A percentile compares a stretch with the other conserved stretches of the same genome.
Evolutionary conservation across 92 coral and sea anemone species (phyloP).

Genomic region (Meandrina meandrites): DNA sequence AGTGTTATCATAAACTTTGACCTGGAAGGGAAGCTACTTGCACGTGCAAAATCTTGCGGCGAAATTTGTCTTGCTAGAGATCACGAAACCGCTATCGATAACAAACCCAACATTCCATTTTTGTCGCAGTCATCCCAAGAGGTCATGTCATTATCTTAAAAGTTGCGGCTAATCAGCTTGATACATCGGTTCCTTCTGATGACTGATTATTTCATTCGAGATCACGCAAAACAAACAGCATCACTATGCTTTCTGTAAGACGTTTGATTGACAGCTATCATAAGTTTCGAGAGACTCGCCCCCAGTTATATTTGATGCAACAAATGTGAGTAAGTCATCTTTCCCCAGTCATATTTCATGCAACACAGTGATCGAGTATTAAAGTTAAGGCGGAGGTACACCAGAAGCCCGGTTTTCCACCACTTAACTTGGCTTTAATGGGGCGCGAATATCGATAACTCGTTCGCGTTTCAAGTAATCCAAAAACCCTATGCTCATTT

Average conservation of each 20-base stretch:
- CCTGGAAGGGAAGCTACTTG: constrained; percentile 4
- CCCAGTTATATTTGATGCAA: too few relatives aligned
- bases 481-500: too few relatives aligned
- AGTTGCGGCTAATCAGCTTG: constrained; percentile 35
- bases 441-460: too few relatives aligned
- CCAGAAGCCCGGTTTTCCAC: too few relatives aligned
- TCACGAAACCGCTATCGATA: constrained; percentile 37
- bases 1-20: constrained; percentile 44
- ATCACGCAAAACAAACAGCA: constrained; percentile 24
- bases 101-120: constrained; percentile 28
- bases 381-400: too few relatives aligned
- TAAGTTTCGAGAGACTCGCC: not conserved
- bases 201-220: constrained; percentile 31
- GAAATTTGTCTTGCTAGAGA: constrained; percentile 27
- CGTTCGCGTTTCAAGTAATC: too few relatives aligned
- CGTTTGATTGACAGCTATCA: constrained; percentile 9
- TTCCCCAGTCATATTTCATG: not conserved
- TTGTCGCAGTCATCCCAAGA: constrained; percentile 6
- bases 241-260: constrained; percentile 35
- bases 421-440: too few relatives aligned
- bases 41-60: constrained; percentile 39
- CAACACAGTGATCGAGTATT: not conserved
- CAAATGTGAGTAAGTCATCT: too few relatives aligned
- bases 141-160: constrained; percentile 34
- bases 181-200: constrained; percentile 19